Conservation (phyloP, 2,113 vertebrate species). For the Proteles cristata region DNA sequence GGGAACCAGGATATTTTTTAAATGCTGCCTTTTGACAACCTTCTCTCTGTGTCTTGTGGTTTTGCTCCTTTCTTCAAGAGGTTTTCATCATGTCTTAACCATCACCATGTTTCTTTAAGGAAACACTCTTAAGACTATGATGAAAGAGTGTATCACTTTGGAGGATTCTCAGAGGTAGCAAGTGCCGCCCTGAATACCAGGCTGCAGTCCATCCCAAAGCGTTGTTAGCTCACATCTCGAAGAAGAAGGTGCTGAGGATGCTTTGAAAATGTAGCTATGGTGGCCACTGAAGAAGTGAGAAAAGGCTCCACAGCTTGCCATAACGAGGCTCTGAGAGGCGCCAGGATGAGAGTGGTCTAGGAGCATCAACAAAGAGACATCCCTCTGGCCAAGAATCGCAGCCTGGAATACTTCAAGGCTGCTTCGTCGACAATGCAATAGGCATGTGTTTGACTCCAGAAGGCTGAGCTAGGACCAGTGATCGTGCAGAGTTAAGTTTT, state of each 20-base stretch:
- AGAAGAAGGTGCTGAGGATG: neutral
- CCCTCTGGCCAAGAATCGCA: neutral
- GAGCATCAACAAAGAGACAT: neutral
- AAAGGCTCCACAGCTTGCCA: neutral
- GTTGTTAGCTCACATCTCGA: neutral
- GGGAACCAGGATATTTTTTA: neutral
- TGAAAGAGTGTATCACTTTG: neutral
- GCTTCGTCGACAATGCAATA: neutral
- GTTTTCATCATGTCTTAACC: neutral
- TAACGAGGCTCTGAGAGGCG: neutral
- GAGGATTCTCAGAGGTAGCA: neutral
- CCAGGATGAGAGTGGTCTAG: neutral
- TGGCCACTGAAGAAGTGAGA: neutral
- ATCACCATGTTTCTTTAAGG: neutral
- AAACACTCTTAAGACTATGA: neutral
- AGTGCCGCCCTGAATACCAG: too few species aligned
- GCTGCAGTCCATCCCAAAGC: neutral
- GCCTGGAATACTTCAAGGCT: neutral
- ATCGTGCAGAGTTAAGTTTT: neutral
- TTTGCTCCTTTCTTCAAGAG: neutral
- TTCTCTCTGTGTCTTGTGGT: neutral
- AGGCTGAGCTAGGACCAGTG: neutral
- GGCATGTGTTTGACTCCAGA: neutral
- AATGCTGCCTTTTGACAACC: neutral
- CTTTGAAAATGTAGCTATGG: neutral